Evolutionary conservation across 2,113 vertebrate genomes (phyloP).

Genomic region (Malurus melanocephalus): DNA sequence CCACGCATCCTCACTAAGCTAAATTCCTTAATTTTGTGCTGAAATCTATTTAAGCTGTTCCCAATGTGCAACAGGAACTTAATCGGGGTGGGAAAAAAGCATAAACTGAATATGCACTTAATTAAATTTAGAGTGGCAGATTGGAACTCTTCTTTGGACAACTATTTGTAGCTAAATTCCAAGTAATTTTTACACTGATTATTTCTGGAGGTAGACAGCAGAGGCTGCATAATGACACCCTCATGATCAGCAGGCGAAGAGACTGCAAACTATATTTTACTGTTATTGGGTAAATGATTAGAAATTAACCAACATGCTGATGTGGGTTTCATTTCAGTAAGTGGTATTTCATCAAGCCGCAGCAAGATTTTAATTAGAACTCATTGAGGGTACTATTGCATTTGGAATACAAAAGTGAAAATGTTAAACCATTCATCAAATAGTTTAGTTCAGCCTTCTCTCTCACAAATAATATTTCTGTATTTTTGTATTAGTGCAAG

Average conservation of each 20-base stretch:
- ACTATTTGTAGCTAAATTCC: conserved; percentile 53
- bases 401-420: conserved; percentile 11
- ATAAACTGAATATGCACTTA: conserved; percentile 13
- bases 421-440: neutral
- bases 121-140: conserved; percentile 51
- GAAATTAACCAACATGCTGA: conserved; percentile 42
- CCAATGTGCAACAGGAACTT: neutral
- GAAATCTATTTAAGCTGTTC: neutral
- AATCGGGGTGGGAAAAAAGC: accelerated
- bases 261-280: conserved; percentile 36
- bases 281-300: conserved; percentile 43
- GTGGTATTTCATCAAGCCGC: conserved; percentile 11
- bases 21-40: neutral
- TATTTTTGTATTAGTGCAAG: neutral
- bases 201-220: conserved; percentile 38
- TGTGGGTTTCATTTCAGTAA: conserved; percentile 42
- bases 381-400: conserved; percentile 6
- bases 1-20: neutral
- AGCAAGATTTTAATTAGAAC: conserved; percentile 54
- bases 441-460: neutral
- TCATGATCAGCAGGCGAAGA: conserved; percentile 40
- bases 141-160: conserved; percentile 36
- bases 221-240: conserved; percentile 38
- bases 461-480: neutral
- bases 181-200: conserved; percentile 54